These are phyloP conservation scores for Drosophila watanabei DNA, from an alignment of 1,140 invertebrate genomes.

Conservation along the genomic window DNA sequence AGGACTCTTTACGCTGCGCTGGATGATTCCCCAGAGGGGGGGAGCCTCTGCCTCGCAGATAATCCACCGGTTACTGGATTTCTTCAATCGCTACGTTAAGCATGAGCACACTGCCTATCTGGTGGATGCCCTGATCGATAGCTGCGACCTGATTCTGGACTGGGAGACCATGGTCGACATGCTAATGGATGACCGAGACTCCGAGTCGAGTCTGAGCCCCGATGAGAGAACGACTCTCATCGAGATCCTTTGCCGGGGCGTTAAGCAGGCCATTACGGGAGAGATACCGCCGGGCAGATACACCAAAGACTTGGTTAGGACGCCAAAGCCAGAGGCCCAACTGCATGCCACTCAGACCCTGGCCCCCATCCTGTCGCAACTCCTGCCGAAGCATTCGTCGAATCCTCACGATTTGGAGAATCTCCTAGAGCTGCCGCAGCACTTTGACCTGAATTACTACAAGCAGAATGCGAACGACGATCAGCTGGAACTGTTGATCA, in stretches of 20 bases:
- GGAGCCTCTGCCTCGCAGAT: neutral
- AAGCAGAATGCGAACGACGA: accelerated
- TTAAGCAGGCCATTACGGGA: slow-evolving; percentile 55
- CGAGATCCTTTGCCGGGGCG: slow-evolving; percentile 45
- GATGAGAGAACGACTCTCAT: slow-evolving; percentile 30
- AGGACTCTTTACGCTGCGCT: slow-evolving; percentile 9
- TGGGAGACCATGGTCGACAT: slow-evolving; percentile 54
- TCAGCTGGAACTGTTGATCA: slow-evolving; percentile 7
- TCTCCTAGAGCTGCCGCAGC: slow-evolving; percentile 49
- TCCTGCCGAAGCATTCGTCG: slow-evolving; percentile 11
- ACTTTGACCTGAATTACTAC: slow-evolving; percentile 2
- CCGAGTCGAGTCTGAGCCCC: neutral
- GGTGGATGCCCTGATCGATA: slow-evolving; percentile 46
- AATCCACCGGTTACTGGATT: slow-evolving; percentile 21
- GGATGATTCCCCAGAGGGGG: neutral
- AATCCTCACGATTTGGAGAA: slow-evolving; percentile 15
- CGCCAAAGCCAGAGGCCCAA: slow-evolving; percentile 3
- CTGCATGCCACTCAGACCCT: slow-evolving; percentile 19
- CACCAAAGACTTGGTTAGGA: slow-evolving; percentile 30
- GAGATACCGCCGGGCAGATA: slow-evolving; percentile 59
- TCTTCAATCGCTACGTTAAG: slow-evolving; percentile 18
- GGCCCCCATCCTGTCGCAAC: slow-evolving; percentile 3
- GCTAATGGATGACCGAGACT: slow-evolving; percentile 16
- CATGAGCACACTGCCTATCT: slow-evolving; percentile 64
- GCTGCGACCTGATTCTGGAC: slow-evolving; percentile 27